Percentiles rank a stretch among this genome's conserved stretches.
phyloP scores from a whole-genome alignment of 1,140 invertebrate genomes.

The Apis cerana region DNA sequence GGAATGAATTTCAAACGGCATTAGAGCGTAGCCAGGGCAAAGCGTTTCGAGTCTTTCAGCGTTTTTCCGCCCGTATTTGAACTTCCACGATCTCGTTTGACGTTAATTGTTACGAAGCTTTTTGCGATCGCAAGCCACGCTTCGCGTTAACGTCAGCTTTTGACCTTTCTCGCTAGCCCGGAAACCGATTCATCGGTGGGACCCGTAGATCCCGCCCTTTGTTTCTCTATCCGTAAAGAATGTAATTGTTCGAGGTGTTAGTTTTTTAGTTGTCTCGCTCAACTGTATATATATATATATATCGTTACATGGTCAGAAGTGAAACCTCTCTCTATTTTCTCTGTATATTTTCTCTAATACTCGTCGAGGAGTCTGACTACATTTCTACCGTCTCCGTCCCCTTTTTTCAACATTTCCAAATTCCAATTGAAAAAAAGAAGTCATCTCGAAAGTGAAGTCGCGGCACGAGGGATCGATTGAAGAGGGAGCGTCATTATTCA shows the following conservation, averaged over 20 bases:
- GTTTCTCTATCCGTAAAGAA: not conserved
- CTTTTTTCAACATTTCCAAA: too few relatives aligned
- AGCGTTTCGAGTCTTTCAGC: constrained; percentile 31
- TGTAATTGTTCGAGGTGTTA: not conserved
- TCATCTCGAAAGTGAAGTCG: too few relatives aligned
- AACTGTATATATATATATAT: too few relatives aligned
- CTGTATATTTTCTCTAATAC: too few relatives aligned
- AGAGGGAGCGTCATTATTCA: constrained; percentile 6
- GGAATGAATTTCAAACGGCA: constrained; percentile 47
- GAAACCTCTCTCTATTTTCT: too few relatives aligned
- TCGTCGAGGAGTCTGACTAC: too few relatives aligned
- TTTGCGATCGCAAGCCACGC: constrained; percentile 3
- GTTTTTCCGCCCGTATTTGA: constrained; percentile 38
- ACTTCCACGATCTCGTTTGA: constrained; percentile 22
- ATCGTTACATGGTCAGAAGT: too few relatives aligned
- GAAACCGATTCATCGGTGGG: not conserved
- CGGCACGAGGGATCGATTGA: not conserved
- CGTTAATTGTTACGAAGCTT: constrained; percentile 46
- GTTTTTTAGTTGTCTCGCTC: not conserved
- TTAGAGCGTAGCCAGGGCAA: constrained; percentile 30
- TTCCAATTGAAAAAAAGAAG: too few relatives aligned
- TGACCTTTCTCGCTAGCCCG: not conserved
- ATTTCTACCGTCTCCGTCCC: too few relatives aligned
- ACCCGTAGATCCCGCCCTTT: not conserved
- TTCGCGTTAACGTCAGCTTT: constrained; percentile 15